These are phyloP conservation scores for Ptiloglossa arizonensis DNA, from an alignment of 1,140 invertebrate species.

Conservation along the genomic window DNA sequence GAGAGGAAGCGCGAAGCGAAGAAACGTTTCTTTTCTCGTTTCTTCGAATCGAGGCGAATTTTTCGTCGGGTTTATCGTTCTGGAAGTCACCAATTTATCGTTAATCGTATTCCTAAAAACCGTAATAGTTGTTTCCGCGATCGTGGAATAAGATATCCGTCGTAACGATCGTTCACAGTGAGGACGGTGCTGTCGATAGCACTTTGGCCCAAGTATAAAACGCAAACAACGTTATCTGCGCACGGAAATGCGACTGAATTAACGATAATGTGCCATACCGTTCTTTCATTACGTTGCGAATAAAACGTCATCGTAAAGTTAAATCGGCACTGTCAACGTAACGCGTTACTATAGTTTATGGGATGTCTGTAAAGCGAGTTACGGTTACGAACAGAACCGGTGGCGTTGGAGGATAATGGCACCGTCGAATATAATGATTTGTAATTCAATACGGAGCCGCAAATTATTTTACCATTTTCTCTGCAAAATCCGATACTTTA, in stretches of 20 bases:
- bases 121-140: too few species aligned
- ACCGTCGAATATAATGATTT: not conserved
- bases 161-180: slow-evolving; percentile 1
- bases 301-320: slow-evolving; percentile 28
- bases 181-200: too few species aligned
- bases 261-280: not conserved
- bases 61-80: too few species aligned
- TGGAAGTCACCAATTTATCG: too few species aligned
- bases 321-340: slow-evolving; percentile 12
- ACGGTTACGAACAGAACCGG: not conserved
- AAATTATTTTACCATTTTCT: not conserved
- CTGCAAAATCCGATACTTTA: not conserved
- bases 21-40: too few species aligned
- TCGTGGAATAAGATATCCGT: too few species aligned
- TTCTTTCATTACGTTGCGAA: slow-evolving; percentile 36
- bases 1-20: too few species aligned
- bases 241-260: slow-evolving; percentile 10
- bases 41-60: too few species aligned
- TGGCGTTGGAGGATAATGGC: not conserved
- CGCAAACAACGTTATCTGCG: not conserved
- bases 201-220: slow-evolving; percentile 18
- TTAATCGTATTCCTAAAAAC: too few species aligned
- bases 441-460: not conserved
- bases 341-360: not conserved
- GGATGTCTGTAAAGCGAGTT: not conserved